These are phyloP conservation scores for Palloptera scutellata DNA, from an alignment of 2,888 invertebrate species.

Conservation along the genomic window DNA sequence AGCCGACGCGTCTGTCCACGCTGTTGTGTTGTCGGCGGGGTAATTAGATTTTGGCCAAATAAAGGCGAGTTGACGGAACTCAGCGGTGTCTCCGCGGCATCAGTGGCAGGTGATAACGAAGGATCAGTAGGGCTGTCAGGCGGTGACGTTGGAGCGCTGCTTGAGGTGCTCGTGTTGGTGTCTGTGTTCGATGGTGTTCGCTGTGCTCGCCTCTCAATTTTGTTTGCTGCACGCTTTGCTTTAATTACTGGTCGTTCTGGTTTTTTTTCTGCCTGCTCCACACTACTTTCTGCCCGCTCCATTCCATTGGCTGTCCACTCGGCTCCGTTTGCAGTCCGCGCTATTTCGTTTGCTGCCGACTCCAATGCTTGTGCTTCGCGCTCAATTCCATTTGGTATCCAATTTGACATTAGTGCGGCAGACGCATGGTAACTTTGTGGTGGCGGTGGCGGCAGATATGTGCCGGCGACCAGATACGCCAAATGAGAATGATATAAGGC, in stretches of 20 bases:
- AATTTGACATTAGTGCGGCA: constrained; percentile 58
- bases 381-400: constrained; percentile 51
- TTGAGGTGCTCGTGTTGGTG: neutral
- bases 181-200: constrained; percentile 24
- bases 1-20: constrained; percentile 40
- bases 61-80: constrained; percentile 53
- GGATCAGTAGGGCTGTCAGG: too few relatives aligned
- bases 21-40: constrained; percentile 37
- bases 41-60: constrained; percentile 60
- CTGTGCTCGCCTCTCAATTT: neutral
- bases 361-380: constrained; percentile 45
- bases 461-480: constrained; percentile 59
- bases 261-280: too few relatives aligned
- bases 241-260: too few relatives aligned
- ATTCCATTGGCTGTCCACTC: constrained; percentile 33
- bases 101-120: constrained; percentile 29
- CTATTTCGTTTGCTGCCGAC: constrained; percentile 43
- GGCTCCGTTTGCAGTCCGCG: constrained; percentile 49
- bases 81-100: constrained; percentile 12
- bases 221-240: too few relatives aligned
- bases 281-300: constrained; percentile 29
- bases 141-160: too few relatives aligned
- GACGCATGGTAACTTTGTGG: constrained; percentile 63
- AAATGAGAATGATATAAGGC: constrained; percentile 47
- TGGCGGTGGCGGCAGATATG: constrained; percentile 54